Conservation (phyloP, 2,113 vertebrate genomes). For the Bos indicus region DNA sequence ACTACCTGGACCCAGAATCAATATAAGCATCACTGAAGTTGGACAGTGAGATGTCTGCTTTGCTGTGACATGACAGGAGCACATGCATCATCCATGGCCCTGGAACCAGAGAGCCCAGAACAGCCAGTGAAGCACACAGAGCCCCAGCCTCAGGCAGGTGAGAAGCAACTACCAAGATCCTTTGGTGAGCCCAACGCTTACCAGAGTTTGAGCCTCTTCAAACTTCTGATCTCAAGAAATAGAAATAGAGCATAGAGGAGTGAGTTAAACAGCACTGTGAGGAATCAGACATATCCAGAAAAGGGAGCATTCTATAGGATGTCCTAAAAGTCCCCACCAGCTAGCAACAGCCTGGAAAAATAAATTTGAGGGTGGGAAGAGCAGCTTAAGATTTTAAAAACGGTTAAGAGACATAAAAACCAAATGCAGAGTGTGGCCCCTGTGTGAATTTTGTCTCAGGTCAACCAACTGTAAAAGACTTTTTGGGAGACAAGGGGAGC, state of each 20-base stretch:
- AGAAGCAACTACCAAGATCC: background rate
- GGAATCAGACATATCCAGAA: background rate
- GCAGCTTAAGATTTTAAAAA: background rate
- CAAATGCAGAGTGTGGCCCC: background rate
- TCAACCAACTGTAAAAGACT: background rate
- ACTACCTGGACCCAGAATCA: background rate
- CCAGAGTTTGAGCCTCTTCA: background rate
- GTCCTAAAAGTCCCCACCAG: too few relatives aligned
- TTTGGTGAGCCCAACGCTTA: background rate
- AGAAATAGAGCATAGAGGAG: background rate
- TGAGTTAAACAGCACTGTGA: background rate
- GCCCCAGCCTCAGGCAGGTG: background rate
- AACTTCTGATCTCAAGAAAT: background rate
- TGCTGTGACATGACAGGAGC: accelerated
- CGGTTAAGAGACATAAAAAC: background rate
- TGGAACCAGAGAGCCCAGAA: background rate
- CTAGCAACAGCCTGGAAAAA: background rate
- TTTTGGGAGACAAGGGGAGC: background rate
- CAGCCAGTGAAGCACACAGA: background rate
- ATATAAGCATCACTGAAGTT: background rate
- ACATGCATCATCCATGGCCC: accelerated
- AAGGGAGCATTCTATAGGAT: background rate
- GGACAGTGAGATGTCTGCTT: background rate
- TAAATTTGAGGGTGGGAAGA: background rate
- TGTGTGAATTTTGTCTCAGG: background rate